phyloP scores from a whole-genome alignment of 2,888 invertebrate species.

The Eristalinus aeneus region DNA sequence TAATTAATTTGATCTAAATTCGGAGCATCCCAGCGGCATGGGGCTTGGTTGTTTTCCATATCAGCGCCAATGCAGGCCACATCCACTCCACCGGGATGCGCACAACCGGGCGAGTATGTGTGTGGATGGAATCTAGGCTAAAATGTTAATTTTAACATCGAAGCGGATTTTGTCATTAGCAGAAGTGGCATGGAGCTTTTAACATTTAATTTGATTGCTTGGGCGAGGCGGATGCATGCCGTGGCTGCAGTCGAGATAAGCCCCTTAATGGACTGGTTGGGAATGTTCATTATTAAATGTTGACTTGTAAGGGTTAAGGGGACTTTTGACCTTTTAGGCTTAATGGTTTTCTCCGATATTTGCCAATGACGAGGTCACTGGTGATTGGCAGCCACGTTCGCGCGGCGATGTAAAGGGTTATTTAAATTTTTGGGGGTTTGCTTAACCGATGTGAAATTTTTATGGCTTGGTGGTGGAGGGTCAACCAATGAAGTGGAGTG shows the following conservation, averaged over 20 bases:
- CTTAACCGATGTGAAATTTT: no score
- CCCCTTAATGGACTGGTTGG: background rate
- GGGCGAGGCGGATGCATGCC: background rate
- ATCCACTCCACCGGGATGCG: background rate
- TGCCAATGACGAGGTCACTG: background rate
- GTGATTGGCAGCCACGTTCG: background rate
- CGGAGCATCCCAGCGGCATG: background rate
- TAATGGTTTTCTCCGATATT: background rate
- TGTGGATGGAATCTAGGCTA: conserved; percentile 41
- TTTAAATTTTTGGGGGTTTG: no score
- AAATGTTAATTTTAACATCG: conserved; percentile 23
- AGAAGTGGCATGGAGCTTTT: background rate
- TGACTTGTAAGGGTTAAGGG: background rate
- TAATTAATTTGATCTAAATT: conserved; percentile 55
- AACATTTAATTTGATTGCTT: background rate
- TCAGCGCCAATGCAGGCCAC: background rate
- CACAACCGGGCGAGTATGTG: background rate
- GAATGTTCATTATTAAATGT: background rate
- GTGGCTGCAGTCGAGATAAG: background rate
- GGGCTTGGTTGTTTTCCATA: conserved; percentile 10
- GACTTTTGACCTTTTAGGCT: background rate
- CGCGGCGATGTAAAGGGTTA: background rate
- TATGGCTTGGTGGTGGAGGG: no score
- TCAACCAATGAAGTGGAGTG: no score
- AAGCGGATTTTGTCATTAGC: background rate